Evolutionary conservation across 2,113 vertebrate genomes (phyloP).

Genomic region (Zapornia atra): DNA sequence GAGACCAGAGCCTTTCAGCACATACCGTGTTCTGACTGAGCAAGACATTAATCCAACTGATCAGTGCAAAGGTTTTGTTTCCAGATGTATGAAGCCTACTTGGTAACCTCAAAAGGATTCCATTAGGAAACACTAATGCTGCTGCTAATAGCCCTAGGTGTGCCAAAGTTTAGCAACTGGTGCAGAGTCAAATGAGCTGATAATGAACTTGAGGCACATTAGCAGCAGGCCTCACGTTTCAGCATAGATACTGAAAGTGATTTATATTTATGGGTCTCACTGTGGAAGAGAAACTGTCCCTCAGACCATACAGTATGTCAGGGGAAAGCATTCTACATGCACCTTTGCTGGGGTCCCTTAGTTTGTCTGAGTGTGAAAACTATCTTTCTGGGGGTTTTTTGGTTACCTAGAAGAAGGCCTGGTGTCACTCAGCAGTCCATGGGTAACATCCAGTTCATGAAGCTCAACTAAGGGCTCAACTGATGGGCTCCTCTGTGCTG

Average conservation of each 20-base stretch:
- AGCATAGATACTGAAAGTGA: background rate
- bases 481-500: background rate
- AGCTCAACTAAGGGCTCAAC: background rate
- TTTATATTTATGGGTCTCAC: background rate
- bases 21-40: background rate
- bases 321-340: background rate
- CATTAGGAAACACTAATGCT: background rate
- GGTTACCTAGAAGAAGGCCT: background rate
- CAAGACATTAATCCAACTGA: background rate
- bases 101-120: background rate
- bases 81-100: background rate
- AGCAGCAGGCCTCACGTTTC: background rate
- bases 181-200: background rate
- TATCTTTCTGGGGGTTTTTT: background rate
- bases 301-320: background rate
- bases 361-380: background rate
- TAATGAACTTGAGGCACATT: background rate
- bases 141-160: background rate
- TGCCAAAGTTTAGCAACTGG: background rate
- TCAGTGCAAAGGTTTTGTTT: background rate
- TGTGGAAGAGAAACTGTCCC: background rate
- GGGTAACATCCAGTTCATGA: background rate
- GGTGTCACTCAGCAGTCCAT: background rate
- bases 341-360: background rate
- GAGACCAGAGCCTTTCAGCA: background rate